Evolutionary conservation across 2,113 vertebrate species (phyloP), one percentile per base, ranked within the genome.

Genomic region (Lutjanus erythropterus): DNA sequence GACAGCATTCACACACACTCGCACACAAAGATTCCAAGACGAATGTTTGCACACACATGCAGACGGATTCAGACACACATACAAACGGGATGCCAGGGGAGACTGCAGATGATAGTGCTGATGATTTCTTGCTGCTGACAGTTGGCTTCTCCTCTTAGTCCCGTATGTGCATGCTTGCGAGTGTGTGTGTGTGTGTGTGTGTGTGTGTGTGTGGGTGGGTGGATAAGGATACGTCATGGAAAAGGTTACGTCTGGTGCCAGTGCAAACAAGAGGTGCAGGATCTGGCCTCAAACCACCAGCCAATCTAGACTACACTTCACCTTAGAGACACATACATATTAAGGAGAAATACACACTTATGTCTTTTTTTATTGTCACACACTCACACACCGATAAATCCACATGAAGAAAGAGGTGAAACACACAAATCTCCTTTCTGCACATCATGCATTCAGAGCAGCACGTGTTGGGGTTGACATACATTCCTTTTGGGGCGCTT

Each of bases 241-340:
- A 91, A 90, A 93, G 90, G 89, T 93, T 90, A 91, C 41, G 59
- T 76, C 47, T 78, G 83, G 72, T 83, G 71, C 70, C 67, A 86
- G 75, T 39, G 86, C 80, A 92, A 93, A 93, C 81, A 89, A 71
- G 80, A 83, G 83, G 64, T 50, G 78, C 67, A 74, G 39, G 74
- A 79, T 85, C 69, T 35, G 5, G 85, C 74, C 78, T 16, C 90
- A 94, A 93, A 92, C 87, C 92, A 85, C 89, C 65, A 92, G 87
- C 80, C 90, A 93, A 92, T 93, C 86, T 90, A 21, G 62, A 53
- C 37, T 61, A 60, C 31, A 1, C 71, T 42, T 81, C 78, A 84
- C 89, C 86, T 86, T 31, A 21, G 91, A 90, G 86, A 83, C 62
- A 3, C 31, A 56, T 37, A 27, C 68, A 74, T 41, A 81, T 64